Base-by-base conservation (phyloP, 2,888 invertebrate genomes). In the Tricholauxania praeusta region DNA sequence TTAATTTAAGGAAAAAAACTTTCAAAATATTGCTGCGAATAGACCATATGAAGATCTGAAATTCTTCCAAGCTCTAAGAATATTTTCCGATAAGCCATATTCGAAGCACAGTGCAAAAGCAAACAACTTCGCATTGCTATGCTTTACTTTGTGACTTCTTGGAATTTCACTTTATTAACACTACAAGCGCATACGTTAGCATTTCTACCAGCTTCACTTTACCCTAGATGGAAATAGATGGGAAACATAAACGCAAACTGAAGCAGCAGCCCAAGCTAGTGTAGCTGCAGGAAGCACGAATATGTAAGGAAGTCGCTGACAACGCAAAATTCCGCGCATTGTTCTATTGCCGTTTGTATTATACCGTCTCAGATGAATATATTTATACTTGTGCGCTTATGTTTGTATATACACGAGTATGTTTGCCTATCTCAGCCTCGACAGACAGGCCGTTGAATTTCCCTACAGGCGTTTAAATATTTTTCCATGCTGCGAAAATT, bases 141-240 rank as follows among this genome's bases (percentile, higher is more conserved):
- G 39, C 39, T 39, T 10, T 39, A 39, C 39, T 39, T 39, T 39
- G 22, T 39, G 52, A 60, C 69, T 59, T 51, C 32, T n/a, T 51
- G 69, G 60, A 52, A 60, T 69, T 62, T 62, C 32, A 32, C 60
- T 69, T 69, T 69, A 69, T 69, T 69, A 69, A 69, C 69, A 51
- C 60, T 69, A 32, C 69, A 57, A 69, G 17, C 48, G 60, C 60
- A 39, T 15, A 51, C 19, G 69, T 52, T 15, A 69, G 69, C 68
- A 68, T 59, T 68, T 59, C 49, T 68, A 12, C 48, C 19, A 49
- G 48, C n/a, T 47, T 52, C 39, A 39, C 10, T 39, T 28, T 39
- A 32, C 22, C 17, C 22, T 52, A 22, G 53, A 4, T n/a, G 53
- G 32, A 14, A 22, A 32, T 8, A 52, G 65, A 51, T 22, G 22